Base-by-base conservation (phyloP, 2,888 invertebrate species). In the Andrena trimmerana region DNA sequence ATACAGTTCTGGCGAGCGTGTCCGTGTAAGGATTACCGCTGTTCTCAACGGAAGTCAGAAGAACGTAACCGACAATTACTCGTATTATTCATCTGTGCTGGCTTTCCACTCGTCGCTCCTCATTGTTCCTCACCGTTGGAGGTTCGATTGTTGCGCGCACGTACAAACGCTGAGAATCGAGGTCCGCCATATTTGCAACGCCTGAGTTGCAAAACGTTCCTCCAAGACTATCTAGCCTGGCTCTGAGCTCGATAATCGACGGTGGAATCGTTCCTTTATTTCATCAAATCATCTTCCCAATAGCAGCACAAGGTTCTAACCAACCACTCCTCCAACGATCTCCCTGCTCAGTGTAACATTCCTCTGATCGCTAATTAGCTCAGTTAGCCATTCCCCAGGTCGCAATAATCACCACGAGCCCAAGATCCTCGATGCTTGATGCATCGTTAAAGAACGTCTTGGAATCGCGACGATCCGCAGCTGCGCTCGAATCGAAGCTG, bases 151-250 rank as follows among this genome's bases (percentile, higher is more conserved):
- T 52, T 70, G 74, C 27, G 59, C 42, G 65, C 57, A 60, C 62
- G 62, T 54, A 67, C 54, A 57, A 36, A 27, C 27, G 59, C 52
- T 68, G 87, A 86, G 87, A 85, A 87, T 86, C 72, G 76, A 78
- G 76, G 77, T 75, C 59, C 65, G 33, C 57, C 81, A 84, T 83
- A 78, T 82, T 85, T 74, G 74, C 74, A 78, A 73, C 71, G 79
- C 71, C 83, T 85, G 80, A 83, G 84, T 63, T 70, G 70, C 76
- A 70, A 77, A 77, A 54, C 65, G 76, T 31, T 65, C 31, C 50
- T 27, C 36, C 13, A 20, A 24, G 66, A 36, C 31, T 36, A 48
- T 24, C 48, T 29, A 48, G 67, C 29, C 67, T n/a, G 48, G 74
- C 48, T 31, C 24, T 24, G 24, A 57, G 24, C 42, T 42, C 13